Evolutionary conservation across 2,888 invertebrate genomes (phyloP), one percentile per base, ranked within the genome.

Genomic region (Zygogramma bicolorata): DNA sequence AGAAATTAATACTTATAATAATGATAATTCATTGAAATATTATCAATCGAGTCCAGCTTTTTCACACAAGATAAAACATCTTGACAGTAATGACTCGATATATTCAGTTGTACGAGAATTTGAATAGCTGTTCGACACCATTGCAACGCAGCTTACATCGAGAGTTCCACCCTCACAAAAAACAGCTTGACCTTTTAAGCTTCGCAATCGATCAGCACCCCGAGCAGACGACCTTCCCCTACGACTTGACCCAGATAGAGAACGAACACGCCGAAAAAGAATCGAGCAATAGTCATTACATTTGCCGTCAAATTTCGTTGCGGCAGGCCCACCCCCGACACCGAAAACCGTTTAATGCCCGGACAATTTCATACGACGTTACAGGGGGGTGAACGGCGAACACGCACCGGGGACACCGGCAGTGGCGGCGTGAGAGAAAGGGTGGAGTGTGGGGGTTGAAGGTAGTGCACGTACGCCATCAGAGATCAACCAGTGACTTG

Each of bases 201-300:
- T 25, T 57, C 67, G 67, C 62, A 67, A 71, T 71, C 71, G 67
- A 71, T 71, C 62, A 59, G 63, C 42, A 46, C 59, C 71, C 63
- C 71, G 34, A 53, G 27, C 62, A 73, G 63, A 62, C 70, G 67
- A 69, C 73, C 70, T 58, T 66, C 73, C 62, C 65, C 58, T 61
- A 58, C 53, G 25, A 57, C 34, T 69, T 69, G 72, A 73, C 72
- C 72, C 68, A 73, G 49, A 69, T 70, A 77, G 69, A 72, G 62
- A 70, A 65, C 65, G 62, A 70, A 65, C 65, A 53, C 34, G 42
- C 63, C 34, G 53, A 71, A 49, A 71, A 70, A 61, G 59, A 65
- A 68, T 68, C 65, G 73, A 71, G 59, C 49, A 69, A 73, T 70
- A 57, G 68, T 67, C 46, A 67, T 66, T 71, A 49, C 75, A 67